Percentiles rank a stretch among this genome's conserved stretches.
Evolutionary conservation across 2,113 vertebrate genomes (phyloP).

Genomic region (Silurus glanis): DNA sequence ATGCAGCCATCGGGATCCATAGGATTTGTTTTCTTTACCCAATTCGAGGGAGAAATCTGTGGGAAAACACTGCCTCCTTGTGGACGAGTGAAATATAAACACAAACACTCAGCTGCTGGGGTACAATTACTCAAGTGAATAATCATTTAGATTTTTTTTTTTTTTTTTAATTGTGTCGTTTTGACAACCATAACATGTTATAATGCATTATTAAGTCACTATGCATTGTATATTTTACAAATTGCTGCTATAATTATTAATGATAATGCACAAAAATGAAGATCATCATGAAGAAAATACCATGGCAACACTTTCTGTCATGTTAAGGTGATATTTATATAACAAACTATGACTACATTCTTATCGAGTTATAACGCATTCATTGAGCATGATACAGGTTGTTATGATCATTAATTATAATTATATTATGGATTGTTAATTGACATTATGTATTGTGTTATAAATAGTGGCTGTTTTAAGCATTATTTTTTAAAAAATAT

Average conservation of each 20-base stretch:
- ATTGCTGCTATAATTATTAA: background rate
- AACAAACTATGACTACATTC: background rate
- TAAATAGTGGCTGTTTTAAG: background rate
- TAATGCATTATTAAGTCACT: background rate
- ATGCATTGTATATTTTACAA: background rate
- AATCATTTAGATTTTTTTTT: background rate
- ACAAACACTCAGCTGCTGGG: background rate
- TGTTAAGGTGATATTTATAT: background rate
- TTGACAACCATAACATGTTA: background rate
- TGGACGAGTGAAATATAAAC: background rate
- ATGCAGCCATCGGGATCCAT: slow-evolving; percentile 27
- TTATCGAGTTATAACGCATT: background rate
- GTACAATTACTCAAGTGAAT: background rate
- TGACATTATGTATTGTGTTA: background rate
- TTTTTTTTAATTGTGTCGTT: no score
- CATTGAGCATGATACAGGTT: background rate
- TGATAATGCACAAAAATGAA: background rate
- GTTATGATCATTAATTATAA: background rate
- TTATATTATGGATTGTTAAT: background rate
- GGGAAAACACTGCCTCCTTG: slow-evolving; percentile 41
- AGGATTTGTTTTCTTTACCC: slow-evolving; percentile 15
- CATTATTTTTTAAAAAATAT: no score
- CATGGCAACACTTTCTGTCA: background rate
- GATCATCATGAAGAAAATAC: background rate
- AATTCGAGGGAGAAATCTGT: background rate